Percentiles rank a stretch among this genome's conserved stretches.
These are phyloP conservation scores for Pollimyrus isidori DNA, from an alignment of 2,113 vertebrate species.

Conservation along the genomic window DNA sequence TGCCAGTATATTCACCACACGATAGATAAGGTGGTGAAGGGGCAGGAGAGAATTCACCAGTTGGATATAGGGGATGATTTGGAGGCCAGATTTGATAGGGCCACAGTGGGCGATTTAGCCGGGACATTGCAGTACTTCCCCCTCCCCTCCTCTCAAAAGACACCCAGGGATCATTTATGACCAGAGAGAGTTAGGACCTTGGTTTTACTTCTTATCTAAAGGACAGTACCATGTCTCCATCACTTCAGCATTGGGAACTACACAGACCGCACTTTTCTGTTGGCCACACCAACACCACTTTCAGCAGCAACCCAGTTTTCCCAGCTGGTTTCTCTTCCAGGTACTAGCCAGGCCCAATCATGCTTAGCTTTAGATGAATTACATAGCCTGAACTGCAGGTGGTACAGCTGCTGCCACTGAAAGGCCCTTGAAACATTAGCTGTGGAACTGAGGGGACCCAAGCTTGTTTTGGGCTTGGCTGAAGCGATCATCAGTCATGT, in stretches of 20 bases:
- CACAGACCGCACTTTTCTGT: not conserved
- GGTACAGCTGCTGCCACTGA: not conserved
- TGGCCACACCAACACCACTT: not conserved
- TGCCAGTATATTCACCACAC: not conserved
- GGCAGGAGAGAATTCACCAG: not conserved
- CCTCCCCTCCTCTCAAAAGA: not conserved
- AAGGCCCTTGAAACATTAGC: not conserved
- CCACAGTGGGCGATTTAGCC: not conserved
- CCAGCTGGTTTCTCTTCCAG: not conserved
- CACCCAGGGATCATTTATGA: not conserved
- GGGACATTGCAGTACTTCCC: too few relatives aligned
- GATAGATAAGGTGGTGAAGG: not conserved
- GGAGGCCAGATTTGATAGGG: not conserved
- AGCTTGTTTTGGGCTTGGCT: not conserved
- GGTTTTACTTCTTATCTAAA: not conserved
- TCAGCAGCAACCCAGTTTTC: not conserved
- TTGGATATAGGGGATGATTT: not conserved
- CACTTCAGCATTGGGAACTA: not conserved
- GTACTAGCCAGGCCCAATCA: not conserved
- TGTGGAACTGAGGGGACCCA: not conserved
- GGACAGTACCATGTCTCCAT: not conserved
- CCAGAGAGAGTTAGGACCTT: not conserved
- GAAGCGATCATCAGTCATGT: too few relatives aligned
- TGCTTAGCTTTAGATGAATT: not conserved
- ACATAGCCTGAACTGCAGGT: not conserved